phyloP scores from a whole-genome alignment of 2,888 invertebrate species.

The Tanytarsus gracilentus region DNA sequence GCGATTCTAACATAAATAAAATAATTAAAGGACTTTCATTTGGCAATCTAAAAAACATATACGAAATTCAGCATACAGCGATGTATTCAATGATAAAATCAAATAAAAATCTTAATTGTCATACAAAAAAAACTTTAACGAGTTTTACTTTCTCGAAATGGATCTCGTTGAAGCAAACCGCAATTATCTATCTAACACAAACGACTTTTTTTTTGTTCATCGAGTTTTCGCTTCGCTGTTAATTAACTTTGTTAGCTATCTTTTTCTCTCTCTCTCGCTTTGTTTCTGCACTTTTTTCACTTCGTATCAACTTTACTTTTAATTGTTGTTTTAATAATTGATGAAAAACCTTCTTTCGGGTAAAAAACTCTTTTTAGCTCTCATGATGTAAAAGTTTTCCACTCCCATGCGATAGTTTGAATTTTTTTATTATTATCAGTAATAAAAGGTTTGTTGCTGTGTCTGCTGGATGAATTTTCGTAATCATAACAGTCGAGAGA shows the following conservation, averaged over 20 bases:
- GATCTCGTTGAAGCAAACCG: not conserved
- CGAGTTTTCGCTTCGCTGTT: too few relatives aligned
- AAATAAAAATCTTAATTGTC: not conserved
- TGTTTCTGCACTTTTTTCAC: slow-evolving; percentile 1
- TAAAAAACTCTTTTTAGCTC: slow-evolving; percentile 5
- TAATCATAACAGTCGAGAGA: not conserved
- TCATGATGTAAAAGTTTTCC: slow-evolving; percentile 7
- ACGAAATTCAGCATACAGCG: not conserved
- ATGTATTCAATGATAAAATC: slow-evolving; percentile 5
- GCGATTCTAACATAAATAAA: not conserved
- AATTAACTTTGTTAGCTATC: slow-evolving; percentile 21
- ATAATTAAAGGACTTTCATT: not conserved
- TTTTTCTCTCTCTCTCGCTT: not conserved
- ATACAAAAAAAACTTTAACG: not conserved
- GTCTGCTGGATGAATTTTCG: not conserved
- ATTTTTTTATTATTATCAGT: too few relatives aligned
- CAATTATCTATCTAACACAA: slow-evolving; percentile 13
- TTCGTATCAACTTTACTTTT: slow-evolving; percentile 18
- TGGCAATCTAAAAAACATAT: slow-evolving; percentile 5
- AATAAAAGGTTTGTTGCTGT: too few relatives aligned
- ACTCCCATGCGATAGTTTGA: slow-evolving; percentile 9
- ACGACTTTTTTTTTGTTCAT: slow-evolving; percentile 3
- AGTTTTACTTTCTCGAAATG: not conserved
- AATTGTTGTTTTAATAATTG: slow-evolving; percentile 24
- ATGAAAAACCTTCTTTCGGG: slow-evolving; percentile 1